Conservation (phyloP, 2,113 vertebrate species). For the Hipposideros armiger region DNA sequence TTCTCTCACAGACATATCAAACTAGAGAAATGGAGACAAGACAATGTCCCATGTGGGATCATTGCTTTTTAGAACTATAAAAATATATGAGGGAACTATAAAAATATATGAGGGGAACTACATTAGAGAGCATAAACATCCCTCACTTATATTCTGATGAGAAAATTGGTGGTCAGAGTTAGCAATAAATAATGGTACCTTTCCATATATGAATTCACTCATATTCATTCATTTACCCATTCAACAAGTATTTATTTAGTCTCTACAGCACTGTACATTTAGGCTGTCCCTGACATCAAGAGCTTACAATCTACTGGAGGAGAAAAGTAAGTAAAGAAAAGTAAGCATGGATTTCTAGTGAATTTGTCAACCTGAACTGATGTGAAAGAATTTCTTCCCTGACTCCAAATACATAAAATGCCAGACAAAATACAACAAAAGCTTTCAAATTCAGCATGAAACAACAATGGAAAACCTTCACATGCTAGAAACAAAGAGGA, state of each 20-base stretch:
- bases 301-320: not conserved
- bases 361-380: not conserved
- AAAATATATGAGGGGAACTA: not conserved
- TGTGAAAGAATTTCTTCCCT: not conserved
- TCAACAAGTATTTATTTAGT: not conserved
- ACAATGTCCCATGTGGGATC: not conserved
- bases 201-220: not conserved
- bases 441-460: not conserved
- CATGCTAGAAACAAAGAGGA: not conserved
- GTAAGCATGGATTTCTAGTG: not conserved
- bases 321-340: slow-evolving; percentile 7
- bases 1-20: not conserved
- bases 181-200: not conserved
- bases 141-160: not conserved
- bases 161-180: not conserved
- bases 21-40: not conserved
- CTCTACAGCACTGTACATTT: not conserved
- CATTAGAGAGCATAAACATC: not conserved
- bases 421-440: not conserved
- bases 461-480: not conserved
- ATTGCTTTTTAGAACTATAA: not conserved
- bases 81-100: not conserved
- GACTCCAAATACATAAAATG: not conserved
- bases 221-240: not conserved
- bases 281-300: not conserved